Evolutionary conservation across 2,797 vertebrate genomes (phyloP).

Genomic region (Acanthurus lineatus): DNA sequence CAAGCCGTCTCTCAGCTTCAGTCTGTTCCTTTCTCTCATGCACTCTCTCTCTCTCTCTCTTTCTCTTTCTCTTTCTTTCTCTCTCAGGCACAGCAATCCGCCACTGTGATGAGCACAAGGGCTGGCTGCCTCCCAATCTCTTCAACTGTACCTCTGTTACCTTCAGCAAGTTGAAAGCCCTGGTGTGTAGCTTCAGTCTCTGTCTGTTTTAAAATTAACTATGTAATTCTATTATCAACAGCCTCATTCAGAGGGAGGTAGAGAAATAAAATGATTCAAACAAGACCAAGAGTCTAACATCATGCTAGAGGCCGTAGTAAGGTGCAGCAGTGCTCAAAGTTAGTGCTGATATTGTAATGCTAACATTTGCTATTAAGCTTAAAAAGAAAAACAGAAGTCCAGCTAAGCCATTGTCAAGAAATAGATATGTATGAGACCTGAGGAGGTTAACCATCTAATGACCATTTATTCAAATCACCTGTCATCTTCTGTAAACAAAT

Average conservation of each 20-base stretch:
- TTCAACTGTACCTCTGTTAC: constrained; percentile 94
- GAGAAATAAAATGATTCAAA: not conserved
- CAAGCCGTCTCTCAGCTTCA: constrained; percentile 50
- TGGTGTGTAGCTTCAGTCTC: constrained; percentile 81
- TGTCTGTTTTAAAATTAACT: not conserved
- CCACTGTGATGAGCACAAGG: constrained; percentile 96
- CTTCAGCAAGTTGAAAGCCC: constrained; percentile 90
- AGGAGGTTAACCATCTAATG: too few relatives aligned
- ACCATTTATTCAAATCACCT: too few relatives aligned
- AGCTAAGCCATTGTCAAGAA: too few relatives aligned
- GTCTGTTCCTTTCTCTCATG: constrained; percentile 27
- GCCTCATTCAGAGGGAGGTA: not conserved
- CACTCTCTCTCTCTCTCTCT: constrained; percentile 33
- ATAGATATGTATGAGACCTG: too few relatives aligned
- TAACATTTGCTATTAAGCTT: too few relatives aligned
- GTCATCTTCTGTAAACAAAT: too few relatives aligned
- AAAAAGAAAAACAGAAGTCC: too few relatives aligned
- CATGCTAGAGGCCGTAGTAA: not conserved
- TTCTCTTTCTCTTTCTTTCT: constrained; percentile 30
- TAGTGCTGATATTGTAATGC: too few relatives aligned
- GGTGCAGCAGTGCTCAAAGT: not conserved
- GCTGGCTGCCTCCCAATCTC: constrained; percentile 95
- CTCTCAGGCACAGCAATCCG: constrained; percentile 91
- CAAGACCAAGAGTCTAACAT: not conserved
- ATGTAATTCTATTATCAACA: not conserved